Evolutionary conservation across 53 echinoderm and acorn worm species (phyloP), one percentile per base, ranked within the genome.

Genomic region (Stichopus horrens): DNA sequence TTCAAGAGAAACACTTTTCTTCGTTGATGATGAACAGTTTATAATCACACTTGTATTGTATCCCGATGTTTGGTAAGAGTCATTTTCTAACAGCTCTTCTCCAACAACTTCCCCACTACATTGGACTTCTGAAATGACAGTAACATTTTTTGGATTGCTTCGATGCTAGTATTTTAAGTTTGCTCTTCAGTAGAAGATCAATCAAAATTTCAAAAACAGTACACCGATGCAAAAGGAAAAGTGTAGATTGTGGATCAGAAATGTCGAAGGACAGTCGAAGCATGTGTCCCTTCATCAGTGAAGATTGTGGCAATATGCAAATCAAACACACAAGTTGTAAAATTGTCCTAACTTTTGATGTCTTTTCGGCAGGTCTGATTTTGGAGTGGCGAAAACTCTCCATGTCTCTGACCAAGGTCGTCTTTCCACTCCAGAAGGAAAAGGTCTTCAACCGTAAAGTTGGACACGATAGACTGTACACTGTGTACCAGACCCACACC

Each of bases 381-480:
- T 86, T 96, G 76, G 99, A 99, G 89, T 99, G 96, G 94, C 86
- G 99, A 5, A 86, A 96, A n/a, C 93, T 99, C 89, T 91, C 93
- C 21, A 90, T 90, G 4, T 94, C 99, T 2, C 83, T 99, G 54
- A 94, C 96, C 7, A 99, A 99, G 92, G 99, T 94, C 57, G 98
- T 98, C 65, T 98, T 91, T 77, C 98, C 98, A 0, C 83, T 98
- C 37, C 94, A 94, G 90, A 98, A 98, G 77, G 98, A 98, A 92
- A 92, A 90, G 81, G 88, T 92, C 21, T 88, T 79, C 53, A 89
- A 92, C 57, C 23, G 54, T 5, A 88, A 76, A 53, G 86, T 98
- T 6, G 90, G 91, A 22, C 92, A 93, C 88, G 93, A 98, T 56
- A 92, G 98, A 22, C 83, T 98, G 18, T 94, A 91, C 65, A 88